These are phyloP conservation scores for Hycleus phaleratus DNA, from an alignment of 1,140 invertebrate species.

Conservation along the genomic window DNA sequence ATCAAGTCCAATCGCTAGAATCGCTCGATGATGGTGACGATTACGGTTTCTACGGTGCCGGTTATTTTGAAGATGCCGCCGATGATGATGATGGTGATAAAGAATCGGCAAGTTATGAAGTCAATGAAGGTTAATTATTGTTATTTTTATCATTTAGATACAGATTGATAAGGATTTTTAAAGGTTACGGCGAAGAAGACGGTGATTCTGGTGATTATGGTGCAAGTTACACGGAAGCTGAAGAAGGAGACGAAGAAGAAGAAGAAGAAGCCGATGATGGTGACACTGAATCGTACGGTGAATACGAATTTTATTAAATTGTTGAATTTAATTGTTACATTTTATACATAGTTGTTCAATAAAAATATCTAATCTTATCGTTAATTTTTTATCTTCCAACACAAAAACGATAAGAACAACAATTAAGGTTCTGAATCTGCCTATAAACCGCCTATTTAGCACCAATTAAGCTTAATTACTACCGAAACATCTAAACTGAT, in stretches of 20 bases:
- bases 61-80: constrained; percentile 8
- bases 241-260: not conserved
- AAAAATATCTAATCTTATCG: too few relatives aligned
- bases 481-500: too few relatives aligned
- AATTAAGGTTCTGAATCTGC: too few relatives aligned
- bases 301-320: constrained; percentile 10
- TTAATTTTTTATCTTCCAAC: too few relatives aligned
- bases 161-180: too few relatives aligned
- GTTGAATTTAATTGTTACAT: too few relatives aligned
- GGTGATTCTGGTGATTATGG: constrained; percentile 7
- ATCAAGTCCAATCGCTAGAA: constrained; percentile 7
- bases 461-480: too few relatives aligned
- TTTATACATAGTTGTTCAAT: too few relatives aligned
- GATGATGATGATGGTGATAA: constrained; percentile 4
- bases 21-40: constrained; percentile 15
- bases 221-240: constrained; percentile 6
- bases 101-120: constrained; percentile 2
- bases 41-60: constrained; percentile 17
- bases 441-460: too few relatives aligned
- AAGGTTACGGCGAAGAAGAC: constrained; percentile 10
- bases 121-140: too few relatives aligned
- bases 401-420: too few relatives aligned
- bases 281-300: constrained; percentile 16
- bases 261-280: constrained; percentile 8
- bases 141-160: too few relatives aligned